These are phyloP conservation scores for Garra rufa DNA, from an alignment of 2,113 vertebrate genomes.

Conservation along the genomic window DNA sequence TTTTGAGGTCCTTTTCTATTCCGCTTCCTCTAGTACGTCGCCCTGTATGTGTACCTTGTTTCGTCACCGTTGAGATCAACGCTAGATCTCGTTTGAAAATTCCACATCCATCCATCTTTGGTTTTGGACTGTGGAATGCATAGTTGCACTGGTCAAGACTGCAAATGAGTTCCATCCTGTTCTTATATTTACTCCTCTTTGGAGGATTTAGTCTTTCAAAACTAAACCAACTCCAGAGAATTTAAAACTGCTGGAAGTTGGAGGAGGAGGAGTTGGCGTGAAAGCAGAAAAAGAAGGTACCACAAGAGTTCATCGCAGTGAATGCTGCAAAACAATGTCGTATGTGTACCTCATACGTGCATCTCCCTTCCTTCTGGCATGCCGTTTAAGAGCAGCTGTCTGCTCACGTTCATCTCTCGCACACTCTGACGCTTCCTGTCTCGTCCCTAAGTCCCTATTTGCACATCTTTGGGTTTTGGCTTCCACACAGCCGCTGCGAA, in stretches of 20 bases:
- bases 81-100: conserved; percentile 63
- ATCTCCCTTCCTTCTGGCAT: conserved; percentile 75
- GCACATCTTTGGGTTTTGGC: conserved; percentile 74
- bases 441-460: conserved; percentile 66
- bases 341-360: conserved; percentile 71
- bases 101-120: conserved; percentile 87
- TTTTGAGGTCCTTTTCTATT: conserved; percentile 3
- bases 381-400: conserved; percentile 75
- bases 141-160: conserved; percentile 85
- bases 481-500: conserved; percentile 62
- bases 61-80: conserved; percentile 61
- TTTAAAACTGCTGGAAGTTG: conserved; percentile 54
- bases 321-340: conserved; percentile 72
- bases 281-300: conserved; percentile 53
- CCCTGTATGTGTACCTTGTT: conserved; percentile 59
- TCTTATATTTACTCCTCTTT: conserved; percentile 63
- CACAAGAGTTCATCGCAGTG: conserved; percentile 64
- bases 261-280: conserved; percentile 10
- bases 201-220: conserved; percentile 62
- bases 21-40: conserved; percentile 26
- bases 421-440: conserved; percentile 57
- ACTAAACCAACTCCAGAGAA: conserved; percentile 67
- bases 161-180: conserved; percentile 66
- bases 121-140: conserved; percentile 91
- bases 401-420: conserved; percentile 56